Conservation (phyloP, 2,888 invertebrate genomes). For the Pteria penguin region DNA sequence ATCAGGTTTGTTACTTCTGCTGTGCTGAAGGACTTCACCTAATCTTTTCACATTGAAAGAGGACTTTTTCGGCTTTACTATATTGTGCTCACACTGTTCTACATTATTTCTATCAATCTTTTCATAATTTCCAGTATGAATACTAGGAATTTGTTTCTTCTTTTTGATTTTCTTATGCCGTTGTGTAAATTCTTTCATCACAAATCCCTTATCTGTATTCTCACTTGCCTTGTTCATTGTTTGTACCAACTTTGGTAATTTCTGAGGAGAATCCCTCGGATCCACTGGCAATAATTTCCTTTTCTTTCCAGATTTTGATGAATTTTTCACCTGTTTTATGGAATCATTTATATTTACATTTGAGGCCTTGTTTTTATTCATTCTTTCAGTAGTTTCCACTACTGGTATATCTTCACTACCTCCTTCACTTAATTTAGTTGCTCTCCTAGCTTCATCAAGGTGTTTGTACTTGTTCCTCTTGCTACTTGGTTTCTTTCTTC, state of each 20-base stretch:
- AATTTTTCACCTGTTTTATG: too few species aligned
- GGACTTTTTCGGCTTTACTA: too few species aligned
- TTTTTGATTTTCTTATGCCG: constrained; percentile 15
- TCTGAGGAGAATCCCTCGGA: not conserved
- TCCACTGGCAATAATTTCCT: not conserved
- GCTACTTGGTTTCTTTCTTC: constrained; percentile 55
- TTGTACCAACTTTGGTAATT: not conserved
- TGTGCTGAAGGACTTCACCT: not conserved
- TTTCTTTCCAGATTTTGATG: not conserved
- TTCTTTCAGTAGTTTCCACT: not conserved
- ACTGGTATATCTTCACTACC: not conserved
- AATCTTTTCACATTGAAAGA: not conserved
- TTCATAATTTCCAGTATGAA: not conserved
- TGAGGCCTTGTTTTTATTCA: not conserved
- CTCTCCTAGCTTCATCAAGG: constrained; percentile 40
- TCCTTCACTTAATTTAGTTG: not conserved
- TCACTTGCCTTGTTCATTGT: too few species aligned
- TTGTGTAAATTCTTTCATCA: not conserved
- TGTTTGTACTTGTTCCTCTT: constrained; percentile 64
- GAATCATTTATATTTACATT: not conserved
- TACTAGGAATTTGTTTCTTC: constrained; percentile 2
- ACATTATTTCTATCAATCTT: too few species aligned
- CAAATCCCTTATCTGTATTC: not conserved
- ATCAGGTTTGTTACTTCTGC: not conserved
- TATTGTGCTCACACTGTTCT: too few species aligned